Evolutionary conservation across 2,888 invertebrate species (phyloP), one percentile per base, ranked within the genome.

Genomic region (Sarcophaga subvicina): DNA sequence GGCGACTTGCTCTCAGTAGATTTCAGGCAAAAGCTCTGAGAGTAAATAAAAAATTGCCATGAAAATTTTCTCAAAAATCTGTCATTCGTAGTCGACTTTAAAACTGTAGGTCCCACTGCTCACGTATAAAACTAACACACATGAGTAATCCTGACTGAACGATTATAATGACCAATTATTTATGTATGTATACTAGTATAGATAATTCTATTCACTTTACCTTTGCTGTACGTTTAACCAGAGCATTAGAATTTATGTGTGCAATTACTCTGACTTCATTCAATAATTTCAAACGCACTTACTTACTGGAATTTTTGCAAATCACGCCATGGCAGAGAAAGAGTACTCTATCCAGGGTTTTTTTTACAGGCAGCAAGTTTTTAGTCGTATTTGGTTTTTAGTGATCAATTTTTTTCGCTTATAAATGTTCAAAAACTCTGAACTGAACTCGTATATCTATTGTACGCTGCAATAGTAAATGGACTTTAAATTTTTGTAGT

Each of bases 401-500:
- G 27, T 75, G 75, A 70, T 84, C 59, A 83, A 79, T 69, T 79
- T 54, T 54, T 64, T 66, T 54, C 37, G 37, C 37, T 37, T 37
- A 37, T 75, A 70, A 70, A 71, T 71, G 64, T 76, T 80, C 60
- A 71, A 10, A 37, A 37, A 37, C 2, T 0, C 1, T 1, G 37
- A 76, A 54, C 12, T 49, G 79, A 66, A 80, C 75, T 80, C 71
- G n/a, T 79, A 67, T 12, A 25, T 3, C 59, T 49, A 84, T 76
- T 84, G 49, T 84, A 2, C 72, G 47, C 12, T 6, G 71, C 59
- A 66, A 66, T 71, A 22, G 64, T 47, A 66, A 82, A 82, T 77
- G 14, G 64, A 37, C 69, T 82, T 27, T 14, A 64, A 54, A 76
- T 69, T 62, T 37, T 54, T 17, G 5, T 10, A 54, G 4, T 14